Evolutionary conservation across 2,113 vertebrate genomes (phyloP).

Genomic region (Manacus vitellinus): DNA sequence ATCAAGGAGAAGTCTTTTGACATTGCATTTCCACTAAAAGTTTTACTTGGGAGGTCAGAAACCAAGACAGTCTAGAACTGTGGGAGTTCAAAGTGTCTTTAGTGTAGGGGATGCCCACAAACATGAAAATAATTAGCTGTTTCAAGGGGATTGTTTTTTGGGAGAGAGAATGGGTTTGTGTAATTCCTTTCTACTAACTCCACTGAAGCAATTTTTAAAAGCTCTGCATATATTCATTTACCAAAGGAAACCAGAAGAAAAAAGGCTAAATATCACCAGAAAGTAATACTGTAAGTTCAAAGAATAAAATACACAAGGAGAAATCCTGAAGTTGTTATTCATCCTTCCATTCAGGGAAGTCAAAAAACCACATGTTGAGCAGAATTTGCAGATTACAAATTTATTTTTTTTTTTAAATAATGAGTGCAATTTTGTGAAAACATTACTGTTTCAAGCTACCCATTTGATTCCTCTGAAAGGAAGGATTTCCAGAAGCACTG

Average conservation of each 20-base stretch:
- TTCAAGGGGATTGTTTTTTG: neutral
- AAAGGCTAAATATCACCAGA: neutral
- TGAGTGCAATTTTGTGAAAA: neutral
- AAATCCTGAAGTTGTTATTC: neutral
- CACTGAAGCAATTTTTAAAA: neutral
- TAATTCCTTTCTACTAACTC: neutral
- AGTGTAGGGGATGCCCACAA: neutral
- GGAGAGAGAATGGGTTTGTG: neutral
- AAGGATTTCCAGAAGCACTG: neutral
- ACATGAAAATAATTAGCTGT: conserved; percentile 10
- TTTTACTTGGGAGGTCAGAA: conserved; percentile 39
- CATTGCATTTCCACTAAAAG: neutral
- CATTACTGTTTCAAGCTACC: neutral
- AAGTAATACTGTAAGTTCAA: neutral
- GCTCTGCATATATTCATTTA: neutral
- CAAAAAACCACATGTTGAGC: neutral
- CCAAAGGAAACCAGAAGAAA: neutral
- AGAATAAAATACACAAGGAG: neutral
- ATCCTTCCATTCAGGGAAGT: neutral
- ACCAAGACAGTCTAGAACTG: neutral
- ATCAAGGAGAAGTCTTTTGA: conserved; percentile 18
- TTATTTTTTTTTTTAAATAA: neutral
- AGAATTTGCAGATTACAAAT: neutral
- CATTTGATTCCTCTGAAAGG: neutral
- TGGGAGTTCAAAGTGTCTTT: neutral